Percentiles rank a stretch among this genome's conserved stretches.
Conservation (phyloP, 2,888 invertebrate species). For the Poecilobothrus nobilitatus region DNA sequence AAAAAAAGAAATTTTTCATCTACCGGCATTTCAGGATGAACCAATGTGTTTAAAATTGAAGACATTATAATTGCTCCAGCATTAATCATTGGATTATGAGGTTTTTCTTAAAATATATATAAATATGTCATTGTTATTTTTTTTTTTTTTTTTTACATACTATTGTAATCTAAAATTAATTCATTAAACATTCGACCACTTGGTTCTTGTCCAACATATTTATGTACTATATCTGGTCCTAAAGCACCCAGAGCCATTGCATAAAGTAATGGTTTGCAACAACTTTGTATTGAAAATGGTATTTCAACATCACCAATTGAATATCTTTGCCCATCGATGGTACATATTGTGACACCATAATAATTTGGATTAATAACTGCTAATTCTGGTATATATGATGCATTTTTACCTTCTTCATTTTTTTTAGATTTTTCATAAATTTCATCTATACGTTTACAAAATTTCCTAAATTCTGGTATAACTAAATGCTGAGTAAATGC, state of each 20-base stretch:
- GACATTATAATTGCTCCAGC: slow-evolving; percentile 96
- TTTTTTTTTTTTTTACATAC: slow-evolving; percentile 48
- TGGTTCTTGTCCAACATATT: slow-evolving; percentile 94
- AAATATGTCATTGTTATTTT: not conserved
- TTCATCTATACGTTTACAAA: slow-evolving; percentile 85
- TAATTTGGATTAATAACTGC: slow-evolving; percentile 78
- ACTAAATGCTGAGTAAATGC: slow-evolving; percentile 92
- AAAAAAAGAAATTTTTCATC: slow-evolving; percentile 90
- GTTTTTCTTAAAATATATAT: slow-evolving; percentile 64
- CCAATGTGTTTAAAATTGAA: slow-evolving; percentile 72
- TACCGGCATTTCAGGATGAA: slow-evolving; percentile 79
- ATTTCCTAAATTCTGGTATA: slow-evolving; percentile 86
- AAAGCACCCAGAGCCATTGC: slow-evolving; percentile 88
- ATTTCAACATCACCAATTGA: slow-evolving; percentile 85
- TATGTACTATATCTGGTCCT: slow-evolving; percentile 85
- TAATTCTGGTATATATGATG: slow-evolving; percentile 91
- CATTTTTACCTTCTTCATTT: slow-evolving; percentile 77
- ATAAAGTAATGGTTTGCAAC: slow-evolving; percentile 91
- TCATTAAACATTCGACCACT: slow-evolving; percentile 95
- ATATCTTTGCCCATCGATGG: slow-evolving; percentile 90
- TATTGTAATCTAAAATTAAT: slow-evolving; percentile 84
- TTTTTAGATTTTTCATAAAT: slow-evolving; percentile 87
- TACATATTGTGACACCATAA: slow-evolving; percentile 94
- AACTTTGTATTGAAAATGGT: slow-evolving; percentile 92
- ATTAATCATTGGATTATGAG: slow-evolving; percentile 98